These are phyloP conservation scores for Maconellicoccus hirsutus DNA, from an alignment of 1,140 invertebrate genomes.

Conservation along the genomic window DNA sequence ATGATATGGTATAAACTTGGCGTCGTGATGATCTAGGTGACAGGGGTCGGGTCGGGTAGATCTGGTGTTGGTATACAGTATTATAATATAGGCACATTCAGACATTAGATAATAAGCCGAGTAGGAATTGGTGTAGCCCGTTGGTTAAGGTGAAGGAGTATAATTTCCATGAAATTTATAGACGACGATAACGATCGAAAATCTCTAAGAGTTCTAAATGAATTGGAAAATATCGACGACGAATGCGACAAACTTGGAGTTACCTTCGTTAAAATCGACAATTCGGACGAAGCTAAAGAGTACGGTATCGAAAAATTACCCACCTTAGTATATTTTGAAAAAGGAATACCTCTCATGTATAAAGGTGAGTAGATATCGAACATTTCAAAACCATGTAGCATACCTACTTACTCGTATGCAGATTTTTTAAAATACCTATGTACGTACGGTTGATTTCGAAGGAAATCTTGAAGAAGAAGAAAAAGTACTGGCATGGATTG, in stretches of 20 bases:
- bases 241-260: conserved; percentile 79
- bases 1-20: conserved; percentile 5
- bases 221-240: conserved; percentile 90
- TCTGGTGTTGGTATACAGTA: too few relatives aligned
- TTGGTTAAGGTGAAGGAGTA: not conserved
- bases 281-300: conserved; percentile 74
- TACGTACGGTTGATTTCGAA: too few relatives aligned
- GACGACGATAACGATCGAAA: conserved; percentile 85
- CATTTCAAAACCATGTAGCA: not conserved
- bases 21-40: too few relatives aligned
- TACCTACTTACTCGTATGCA: not conserved
- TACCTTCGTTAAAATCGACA: conserved; percentile 86
- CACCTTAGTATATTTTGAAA: conserved; percentile 79
- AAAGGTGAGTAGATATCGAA: conserved; percentile 60
- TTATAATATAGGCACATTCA: too few relatives aligned
- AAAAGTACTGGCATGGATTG: conserved; percentile 76
- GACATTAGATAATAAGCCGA: too few relatives aligned
- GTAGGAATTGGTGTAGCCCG: too few relatives aligned
- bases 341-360: conserved; percentile 74
- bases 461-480: conserved; percentile 80
- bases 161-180: conserved; percentile 35
- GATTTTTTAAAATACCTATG: not conserved
- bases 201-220: conserved; percentile 70
- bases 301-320: conserved; percentile 82
- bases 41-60: too few relatives aligned